These are phyloP conservation scores for Geotrypetes seraphini DNA, from an alignment of 2,797 vertebrate genomes.

Conservation along the genomic window DNA sequence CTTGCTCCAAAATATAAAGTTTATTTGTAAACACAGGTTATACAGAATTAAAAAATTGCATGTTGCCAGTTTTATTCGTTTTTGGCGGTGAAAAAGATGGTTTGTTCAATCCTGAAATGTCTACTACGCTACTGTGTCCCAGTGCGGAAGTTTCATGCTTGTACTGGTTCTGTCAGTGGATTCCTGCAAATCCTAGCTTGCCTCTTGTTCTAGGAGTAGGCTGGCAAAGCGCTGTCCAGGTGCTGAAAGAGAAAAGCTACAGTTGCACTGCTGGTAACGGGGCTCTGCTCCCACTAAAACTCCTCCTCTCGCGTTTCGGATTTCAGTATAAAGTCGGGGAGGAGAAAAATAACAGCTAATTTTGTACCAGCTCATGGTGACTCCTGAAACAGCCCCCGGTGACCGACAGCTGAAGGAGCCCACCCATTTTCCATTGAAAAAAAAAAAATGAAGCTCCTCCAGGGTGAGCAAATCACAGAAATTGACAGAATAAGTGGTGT, in stretches of 20 bases:
- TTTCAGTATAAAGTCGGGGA: not conserved
- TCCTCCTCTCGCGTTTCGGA: not conserved
- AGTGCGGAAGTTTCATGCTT: too few relatives aligned
- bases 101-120: too few relatives aligned
- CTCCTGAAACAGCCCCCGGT: not conserved
- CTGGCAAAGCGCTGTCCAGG: not conserved
- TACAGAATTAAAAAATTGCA: too few relatives aligned
- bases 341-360: not conserved
- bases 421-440: constrained; percentile 26
- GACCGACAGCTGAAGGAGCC: constrained; percentile 9
- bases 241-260: too few relatives aligned
- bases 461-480: not conserved
- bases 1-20: not conserved
- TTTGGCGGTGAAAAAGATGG: too few relatives aligned
- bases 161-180: too few relatives aligned
- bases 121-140: too few relatives aligned
- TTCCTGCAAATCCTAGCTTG: too few relatives aligned
- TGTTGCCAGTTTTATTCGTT: too few relatives aligned
- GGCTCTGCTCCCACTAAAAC: not conserved
- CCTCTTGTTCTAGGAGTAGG: too few relatives aligned
- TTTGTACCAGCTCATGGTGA: constrained; percentile 6
- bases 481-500: constrained; percentile 10
- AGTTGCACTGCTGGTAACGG: too few relatives aligned
- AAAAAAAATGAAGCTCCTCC: too few relatives aligned
- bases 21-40: not conserved